Percentiles rank a stretch among this genome's conserved stretches.
Evolutionary conservation across 2,113 vertebrate species (phyloP).

Genomic region (Cercocebus atys): DNA sequence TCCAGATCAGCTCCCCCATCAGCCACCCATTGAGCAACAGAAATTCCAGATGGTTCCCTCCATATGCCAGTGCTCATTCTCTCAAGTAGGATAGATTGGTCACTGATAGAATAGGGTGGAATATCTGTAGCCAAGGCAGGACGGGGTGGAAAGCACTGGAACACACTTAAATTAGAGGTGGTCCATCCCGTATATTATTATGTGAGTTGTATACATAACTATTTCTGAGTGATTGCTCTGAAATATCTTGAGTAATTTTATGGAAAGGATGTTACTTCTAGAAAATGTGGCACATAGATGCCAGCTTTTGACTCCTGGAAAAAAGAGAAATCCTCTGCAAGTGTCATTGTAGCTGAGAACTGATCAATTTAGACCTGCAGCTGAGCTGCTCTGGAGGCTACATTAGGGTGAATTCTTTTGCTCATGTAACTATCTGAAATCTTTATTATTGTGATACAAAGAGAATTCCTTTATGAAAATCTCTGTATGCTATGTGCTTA

Average conservation of each 20-base stretch:
- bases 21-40: conserved; percentile 75
- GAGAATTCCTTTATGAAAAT: background rate
- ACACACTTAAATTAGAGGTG: background rate
- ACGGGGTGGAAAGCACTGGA: background rate
- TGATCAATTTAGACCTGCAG: background rate
- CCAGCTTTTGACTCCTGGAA: background rate
- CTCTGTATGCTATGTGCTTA: background rate
- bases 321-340: background rate
- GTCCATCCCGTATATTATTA: background rate
- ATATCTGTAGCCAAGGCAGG: conserved; percentile 7
- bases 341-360: background rate
- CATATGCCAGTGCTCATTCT: conserved; percentile 72
- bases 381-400: background rate
- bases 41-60: conserved; percentile 80
- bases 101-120: conserved; percentile 54
- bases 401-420: background rate
- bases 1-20: conserved; percentile 77
- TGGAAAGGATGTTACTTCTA: background rate
- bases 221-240: conserved; percentile 12
- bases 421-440: background rate
- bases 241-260: background rate
- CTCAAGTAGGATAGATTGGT: conserved; percentile 76
- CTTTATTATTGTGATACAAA: background rate
- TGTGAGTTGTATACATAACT: background rate
- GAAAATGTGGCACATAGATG: background rate